Base-by-base conservation (phyloP, 2,888 invertebrate genomes). In the Branchellion lobata region DNA sequence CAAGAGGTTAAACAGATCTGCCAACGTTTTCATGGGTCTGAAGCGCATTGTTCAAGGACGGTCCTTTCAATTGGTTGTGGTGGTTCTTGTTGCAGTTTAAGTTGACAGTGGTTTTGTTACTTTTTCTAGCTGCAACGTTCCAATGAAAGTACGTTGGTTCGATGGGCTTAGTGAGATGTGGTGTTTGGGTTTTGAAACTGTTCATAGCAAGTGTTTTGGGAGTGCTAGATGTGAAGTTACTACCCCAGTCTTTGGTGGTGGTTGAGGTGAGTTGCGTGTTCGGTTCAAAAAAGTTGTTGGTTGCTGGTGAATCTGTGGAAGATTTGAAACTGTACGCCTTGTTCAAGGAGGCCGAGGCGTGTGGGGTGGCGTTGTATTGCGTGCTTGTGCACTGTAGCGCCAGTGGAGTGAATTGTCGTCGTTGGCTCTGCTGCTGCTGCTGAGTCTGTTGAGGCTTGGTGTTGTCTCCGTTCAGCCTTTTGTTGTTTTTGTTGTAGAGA, bases 101-200 rank as follows among this genome's bases (percentile, higher is more conserved):
- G 21, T 57, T 76, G 34, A 5, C 53, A 29, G 14, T 76, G 33
- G 3, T 57, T 57, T 24, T 18, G 21, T 57, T 57, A n/a, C 21
- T 57, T 57, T 57, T 57, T 57, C 47, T 76, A 1, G 76, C 57
- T 1, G 80, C 31, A 5, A 81, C 77, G 68, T 81, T 82, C 83
- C 82, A 82, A 33, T 82, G 81, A 74, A 83, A 83, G 80, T 83
- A 83, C 5, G 83, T 83, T n/a, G 81, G 83, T 57, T 83, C 83
- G 14, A 69, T 78, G 51, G 78, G 36, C 36, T 80, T 40, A 18
- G 40, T 51, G 61, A 36, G 36, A 47, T 34, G 31, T 24, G 57
- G 27, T 24, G 73, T 34, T 29, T 51, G 33, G 31, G 29, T 29
- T 36, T 31, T 24, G 57, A 71, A 5, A 34, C 31, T 24, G 69